Base-by-base conservation (phyloP, 2,113 vertebrate species). In the Amazona vittata region DNA sequence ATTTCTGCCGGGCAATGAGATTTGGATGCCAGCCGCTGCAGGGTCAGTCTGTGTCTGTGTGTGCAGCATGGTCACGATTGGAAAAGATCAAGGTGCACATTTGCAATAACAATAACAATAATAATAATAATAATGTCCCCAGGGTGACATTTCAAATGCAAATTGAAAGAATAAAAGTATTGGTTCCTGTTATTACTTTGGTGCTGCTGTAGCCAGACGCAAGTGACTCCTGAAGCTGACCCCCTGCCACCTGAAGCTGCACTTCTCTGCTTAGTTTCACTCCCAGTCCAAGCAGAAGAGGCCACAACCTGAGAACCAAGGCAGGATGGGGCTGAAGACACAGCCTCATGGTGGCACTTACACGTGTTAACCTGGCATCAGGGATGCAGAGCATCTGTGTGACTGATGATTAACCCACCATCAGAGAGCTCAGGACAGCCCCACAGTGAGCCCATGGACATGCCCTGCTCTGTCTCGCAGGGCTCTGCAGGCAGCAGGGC, bases 121-220 rank as follows among this genome's bases (percentile, higher is more conserved):
- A 73, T 16, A 86, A 68, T 52, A 41, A 46, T 16, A 86, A 71
- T 47, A 41, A 43, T 9, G 39, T 91, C 92, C 93, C 83, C 44
- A 47, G 74, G 49, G 85, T 44, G 79, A 52, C 60, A 80, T 93
- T 95, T 86, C 68, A 86, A 83, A 96, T 86, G 88, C 88, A 96
- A 95, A 96, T 84, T 28, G 63, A 86, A 88, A 77, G 59, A 90
- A 86, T 86, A 86, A 92, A 95, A 95, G 88, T 94, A 92, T 28
- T 35, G 12, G 62, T 89, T 95, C 86, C 93, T 89, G 69, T 83
- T 94, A 67, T 22, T 86, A 86, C 29, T 86, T 85, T 33, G 46
- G 69, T 81, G 79, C 62, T 90, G 82, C 78, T 88, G 43, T 73
- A 88, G 79, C 81, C 0, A 25, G 89, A 63, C 21, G 33, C 35